Evolutionary conservation across 2,113 vertebrate species (phyloP).

Genomic region (Eolophus roseicapilla): DNA sequence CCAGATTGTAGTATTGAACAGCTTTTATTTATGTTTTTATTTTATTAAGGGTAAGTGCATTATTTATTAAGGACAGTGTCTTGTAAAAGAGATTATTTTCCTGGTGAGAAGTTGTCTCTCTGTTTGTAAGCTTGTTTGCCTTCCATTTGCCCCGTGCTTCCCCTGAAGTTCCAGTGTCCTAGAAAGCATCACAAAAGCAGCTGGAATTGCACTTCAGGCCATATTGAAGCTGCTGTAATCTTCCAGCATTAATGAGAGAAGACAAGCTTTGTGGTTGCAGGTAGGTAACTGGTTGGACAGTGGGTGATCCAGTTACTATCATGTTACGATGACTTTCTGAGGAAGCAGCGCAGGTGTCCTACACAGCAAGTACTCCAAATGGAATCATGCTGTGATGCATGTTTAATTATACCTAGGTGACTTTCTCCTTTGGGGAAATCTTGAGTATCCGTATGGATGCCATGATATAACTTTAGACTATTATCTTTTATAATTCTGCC

Average conservation of each 20-base stretch:
- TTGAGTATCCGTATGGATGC: rapidly evolving
- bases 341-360: background rate
- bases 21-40: background rate
- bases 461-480: background rate
- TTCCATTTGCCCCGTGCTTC: background rate
- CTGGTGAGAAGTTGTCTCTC: background rate
- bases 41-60: background rate
- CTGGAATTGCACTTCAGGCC: background rate
- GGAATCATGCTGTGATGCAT: rapidly evolving
- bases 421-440: background rate
- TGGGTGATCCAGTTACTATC: rapidly evolving
- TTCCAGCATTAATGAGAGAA: background rate
- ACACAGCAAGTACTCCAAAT: rapidly evolving
- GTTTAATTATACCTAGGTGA: background rate
- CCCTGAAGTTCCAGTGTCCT: background rate
- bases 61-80: background rate
- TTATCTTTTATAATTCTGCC: background rate
- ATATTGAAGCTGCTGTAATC: background rate
- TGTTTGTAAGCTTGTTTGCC: background rate
- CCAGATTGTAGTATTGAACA: background rate
- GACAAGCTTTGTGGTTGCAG: background rate
- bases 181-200: background rate
- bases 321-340: rapidly evolving
- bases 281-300: background rate
- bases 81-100: background rate